Conservation (phyloP, 2,113 vertebrate genomes). For the Artemisiospiza belli region DNA sequence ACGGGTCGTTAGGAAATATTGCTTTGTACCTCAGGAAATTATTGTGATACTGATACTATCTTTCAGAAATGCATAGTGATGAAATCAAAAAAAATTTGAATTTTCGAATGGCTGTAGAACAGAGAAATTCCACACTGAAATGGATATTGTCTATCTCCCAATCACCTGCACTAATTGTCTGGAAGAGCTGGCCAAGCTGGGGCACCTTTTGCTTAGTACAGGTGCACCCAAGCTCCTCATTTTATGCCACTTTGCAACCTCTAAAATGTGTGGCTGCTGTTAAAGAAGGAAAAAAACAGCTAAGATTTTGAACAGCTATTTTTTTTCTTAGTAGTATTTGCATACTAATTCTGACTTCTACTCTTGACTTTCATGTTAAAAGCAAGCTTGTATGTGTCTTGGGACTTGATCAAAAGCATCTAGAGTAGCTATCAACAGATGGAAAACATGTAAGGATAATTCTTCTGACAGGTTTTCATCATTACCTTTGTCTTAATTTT, state of each 20-base stretch:
- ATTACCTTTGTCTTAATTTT: neutral
- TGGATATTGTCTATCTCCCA: neutral
- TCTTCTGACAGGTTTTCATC: neutral
- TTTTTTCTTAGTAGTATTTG: neutral
- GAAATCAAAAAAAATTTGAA: neutral
- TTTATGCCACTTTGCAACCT: neutral
- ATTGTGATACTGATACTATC: neutral
- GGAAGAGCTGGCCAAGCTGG: neutral
- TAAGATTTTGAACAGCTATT: neutral
- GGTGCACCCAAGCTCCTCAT: neutral
- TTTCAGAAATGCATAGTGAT: neutral
- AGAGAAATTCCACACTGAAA: neutral
- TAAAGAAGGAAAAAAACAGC: neutral
- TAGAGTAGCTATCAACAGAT: neutral
- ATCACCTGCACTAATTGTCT: neutral
- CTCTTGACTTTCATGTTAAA: neutral
- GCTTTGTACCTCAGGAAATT: neutral
- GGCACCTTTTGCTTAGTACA: neutral
- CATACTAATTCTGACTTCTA: neutral
- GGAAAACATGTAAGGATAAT: neutral
- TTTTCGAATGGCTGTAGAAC: neutral
- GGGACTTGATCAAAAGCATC: neutral
- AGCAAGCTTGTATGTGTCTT: neutral
- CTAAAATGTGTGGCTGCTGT: neutral
- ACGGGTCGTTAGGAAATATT: neutral